Base-by-base conservation (phyloP, 1,140 invertebrate genomes). In the Drosophila baimaii region DNA sequence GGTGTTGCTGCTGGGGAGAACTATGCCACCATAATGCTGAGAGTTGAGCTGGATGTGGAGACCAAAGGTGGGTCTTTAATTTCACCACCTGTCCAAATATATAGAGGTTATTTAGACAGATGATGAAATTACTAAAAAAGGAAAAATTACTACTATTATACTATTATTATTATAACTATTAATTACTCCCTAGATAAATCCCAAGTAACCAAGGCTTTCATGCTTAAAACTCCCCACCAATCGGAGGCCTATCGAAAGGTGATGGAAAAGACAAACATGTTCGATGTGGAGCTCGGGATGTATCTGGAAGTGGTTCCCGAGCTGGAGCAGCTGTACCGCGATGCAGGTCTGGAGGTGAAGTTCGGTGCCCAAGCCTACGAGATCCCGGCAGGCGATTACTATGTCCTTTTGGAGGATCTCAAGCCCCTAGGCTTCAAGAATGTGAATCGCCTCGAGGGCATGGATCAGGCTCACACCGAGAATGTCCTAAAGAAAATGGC, bases 381-480 rank as follows among this genome's bases (percentile, higher is more conserved):
- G 9, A 46, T 91, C 3, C 41, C 75, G 1, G 35, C 69, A 2
- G 54, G 49, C 1, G 55, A 81, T 6, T 69, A 74, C 21, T 75
- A 90, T 46, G 77, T 94, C 12, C 77, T 94, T 3, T 76, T 95
- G 4, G 93, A 94, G 62, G 94, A 95, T 84, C 88, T 95, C 0
- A 74, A 90, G 17, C 83, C 91, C 6, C 72, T 89, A 5, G 82
- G 77, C 3, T 91, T 81, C 39, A 52, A 41, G 27, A 78, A 94
- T 92, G 92, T 82, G 2, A 92, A 94, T 61, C 91, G 94, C 35
- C 78, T 91, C 7, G 89, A 92, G 46, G 93, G 94, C 2, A 72
- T 94, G 5, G 92, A 94, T 23, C 74, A 93, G 8, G 82, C 92
- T 7, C 93, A 93, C 46, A 85, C 93, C 3, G 91, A 92, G 25